Percentiles rank a stretch among this genome's conserved stretches.
These are phyloP conservation scores for Propithecus perrieri DNA, from an alignment of 2,797 vertebrate species.

Conservation along the genomic window DNA sequence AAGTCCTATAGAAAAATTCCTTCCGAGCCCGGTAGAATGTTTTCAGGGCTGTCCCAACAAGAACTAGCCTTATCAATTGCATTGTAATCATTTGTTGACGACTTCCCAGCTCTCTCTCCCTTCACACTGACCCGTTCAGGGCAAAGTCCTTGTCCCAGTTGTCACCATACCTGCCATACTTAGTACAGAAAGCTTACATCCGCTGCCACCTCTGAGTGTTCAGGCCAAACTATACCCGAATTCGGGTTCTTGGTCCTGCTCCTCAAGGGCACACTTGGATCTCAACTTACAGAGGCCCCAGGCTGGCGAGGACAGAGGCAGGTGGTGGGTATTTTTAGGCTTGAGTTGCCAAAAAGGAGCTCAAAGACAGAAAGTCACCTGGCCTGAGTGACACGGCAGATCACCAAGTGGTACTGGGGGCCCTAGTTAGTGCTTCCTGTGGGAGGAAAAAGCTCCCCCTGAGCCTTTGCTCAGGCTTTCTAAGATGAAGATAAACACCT, in stretches of 20 bases:
- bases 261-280: background rate
- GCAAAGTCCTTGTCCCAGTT: background rate
- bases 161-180: background rate
- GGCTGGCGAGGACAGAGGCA: constrained; percentile 25
- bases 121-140: background rate
- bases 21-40: background rate
- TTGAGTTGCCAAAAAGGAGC: background rate
- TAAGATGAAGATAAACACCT: background rate
- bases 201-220: background rate
- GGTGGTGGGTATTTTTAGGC: constrained; percentile 69
- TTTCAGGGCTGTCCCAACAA: background rate
- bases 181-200: background rate
- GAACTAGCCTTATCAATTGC: background rate
- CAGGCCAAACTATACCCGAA: background rate
- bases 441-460: background rate
- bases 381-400: background rate
- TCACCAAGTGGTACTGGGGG: background rate
- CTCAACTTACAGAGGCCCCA: constrained; percentile 50
- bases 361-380: constrained; percentile 55
- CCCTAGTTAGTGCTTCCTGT: background rate
- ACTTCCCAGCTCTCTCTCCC: background rate
- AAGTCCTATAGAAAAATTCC: background rate
- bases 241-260: background rate
- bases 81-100: background rate
- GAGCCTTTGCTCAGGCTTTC: background rate